Evolutionary conservation across 2,113 vertebrate genomes (phyloP), one percentile per base, ranked within the genome.

Genomic region (Rhineura floridana): DNA sequence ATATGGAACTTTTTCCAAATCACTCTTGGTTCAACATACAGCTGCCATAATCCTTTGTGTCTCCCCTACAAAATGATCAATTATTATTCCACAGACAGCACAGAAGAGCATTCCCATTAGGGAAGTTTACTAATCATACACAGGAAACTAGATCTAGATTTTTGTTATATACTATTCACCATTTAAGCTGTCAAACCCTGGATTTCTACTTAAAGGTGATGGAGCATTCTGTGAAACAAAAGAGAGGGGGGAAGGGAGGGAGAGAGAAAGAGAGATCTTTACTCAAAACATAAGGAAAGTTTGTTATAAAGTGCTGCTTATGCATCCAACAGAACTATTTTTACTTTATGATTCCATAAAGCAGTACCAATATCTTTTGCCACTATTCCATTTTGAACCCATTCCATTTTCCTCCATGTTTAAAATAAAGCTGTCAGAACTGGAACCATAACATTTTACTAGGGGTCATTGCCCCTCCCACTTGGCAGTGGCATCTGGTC

Each of bases 111-210:
- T 13, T 9, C 30, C n/a, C 70, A 76, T 72, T 92, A 91, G 28
- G 90, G 81, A 84, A 88, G 73, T 9, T 78, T 90, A 79, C 85
- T 91, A 91, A 92, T 89, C 89, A 88, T 52, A 84, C 36, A 73
- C 36, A 39, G 70, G 36, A 39, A 12, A 39, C n/a, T 73, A 39
- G 39, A 36, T 3, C n/a, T 36, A 17, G n/a, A 39, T 59, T 19
- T 73, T 39, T 73, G 70, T 12, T 2, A 19, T 21, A 12, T 39
- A 73, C n/a, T 19, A 17, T 39, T 72, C 12, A 72, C 10, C n/a
- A 15, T 72, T 72, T 42, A n/a, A 73, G 70, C 15, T 39, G 36
- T 73, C 70, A 39, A 73, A 19, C 6, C 70, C 15, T 73, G 70
- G 17, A 12, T 19, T 17, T 73, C 65, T 33, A 67, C 4, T 30